Evolutionary conservation across 2,888 invertebrate genomes (phyloP), one percentile per base, ranked within the genome.

Genomic region (Muscina levida): DNA sequence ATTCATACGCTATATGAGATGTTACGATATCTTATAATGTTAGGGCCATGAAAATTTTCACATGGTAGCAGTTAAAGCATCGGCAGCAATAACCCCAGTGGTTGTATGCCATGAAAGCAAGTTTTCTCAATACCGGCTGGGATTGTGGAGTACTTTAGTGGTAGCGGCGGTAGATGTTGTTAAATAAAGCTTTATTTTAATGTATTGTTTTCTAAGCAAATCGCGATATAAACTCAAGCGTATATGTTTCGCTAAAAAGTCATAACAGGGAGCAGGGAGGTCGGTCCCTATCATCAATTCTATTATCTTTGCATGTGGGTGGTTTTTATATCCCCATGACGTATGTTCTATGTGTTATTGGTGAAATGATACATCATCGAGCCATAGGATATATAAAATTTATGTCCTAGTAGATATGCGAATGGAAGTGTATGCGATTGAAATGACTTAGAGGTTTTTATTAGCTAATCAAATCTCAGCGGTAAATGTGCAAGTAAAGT

Each of bases 361-460:
- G 31, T 81, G 74, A 81, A 77, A 77, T 74, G 62, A 77, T 77
- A 72, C 71, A 75, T 81, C 81, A 77, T 74, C 81, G 68, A 68
- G 72, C 65, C 56, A 5, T n/a, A 26, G 65, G 67, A 48, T 75
- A 62, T 62, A 62, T 62, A 57, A 68, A 75, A 75, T 75, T 75
- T 77, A 81, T 74, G 42, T 72, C 39, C 62, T 68, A 42, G 1
- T 5, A 56, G 76, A 65, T 51, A 13, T 26, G 39, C 6, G 2
- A 4, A 44, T 13, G 24, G 3, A 66, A 5, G 31, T 31, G 4
- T 31, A 31, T 31, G 31, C 31, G 31, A 5, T 31, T 31, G 53
- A 59, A 22, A 24, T 11, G 26, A 53, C 39, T 70, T 57, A 15
- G 26, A 42, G 42, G 15, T 56, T 56, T 62, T 42, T 62, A 22